These are phyloP conservation scores for Thripadectes ignobilis DNA, from an alignment of 2,797 vertebrate genomes.

Conservation along the genomic window DNA sequence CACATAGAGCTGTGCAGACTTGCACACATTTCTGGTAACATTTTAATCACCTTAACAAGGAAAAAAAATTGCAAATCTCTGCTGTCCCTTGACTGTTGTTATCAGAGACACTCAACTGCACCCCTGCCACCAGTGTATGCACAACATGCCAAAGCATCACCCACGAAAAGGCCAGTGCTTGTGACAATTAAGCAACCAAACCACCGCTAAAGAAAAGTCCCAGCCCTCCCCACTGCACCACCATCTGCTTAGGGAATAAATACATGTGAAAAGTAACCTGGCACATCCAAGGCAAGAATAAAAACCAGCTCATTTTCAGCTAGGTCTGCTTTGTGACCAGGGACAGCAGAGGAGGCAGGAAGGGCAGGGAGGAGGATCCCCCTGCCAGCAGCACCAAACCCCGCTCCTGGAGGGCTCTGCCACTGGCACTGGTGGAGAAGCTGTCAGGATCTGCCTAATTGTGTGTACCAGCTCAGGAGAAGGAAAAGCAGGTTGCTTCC, in stretches of 20 bases:
- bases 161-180: neutral
- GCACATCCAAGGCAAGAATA: neutral
- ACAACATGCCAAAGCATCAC: neutral
- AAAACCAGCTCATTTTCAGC: neutral
- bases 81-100: neutral
- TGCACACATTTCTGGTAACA: neutral
- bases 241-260: neutral
- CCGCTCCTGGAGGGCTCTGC: accelerated
- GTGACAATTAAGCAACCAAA: neutral
- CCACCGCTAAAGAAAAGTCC: too few relatives aligned
- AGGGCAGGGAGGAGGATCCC: neutral
- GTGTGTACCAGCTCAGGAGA: neutral
- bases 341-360: neutral
- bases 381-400: accelerated
- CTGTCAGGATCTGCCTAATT: neutral
- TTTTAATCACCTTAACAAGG: neutral
- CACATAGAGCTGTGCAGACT: neutral
- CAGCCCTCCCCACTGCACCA: neutral
- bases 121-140: neutral
- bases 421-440: accelerated
- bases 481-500: neutral
- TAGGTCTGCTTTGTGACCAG: neutral
- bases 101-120: accelerated
- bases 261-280: neutral
- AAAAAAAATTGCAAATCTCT: neutral